Percentiles rank a stretch among this genome's conserved stretches.
Conservation (phyloP, 2,888 invertebrate species). For the Drosophila heteroneura region DNA sequence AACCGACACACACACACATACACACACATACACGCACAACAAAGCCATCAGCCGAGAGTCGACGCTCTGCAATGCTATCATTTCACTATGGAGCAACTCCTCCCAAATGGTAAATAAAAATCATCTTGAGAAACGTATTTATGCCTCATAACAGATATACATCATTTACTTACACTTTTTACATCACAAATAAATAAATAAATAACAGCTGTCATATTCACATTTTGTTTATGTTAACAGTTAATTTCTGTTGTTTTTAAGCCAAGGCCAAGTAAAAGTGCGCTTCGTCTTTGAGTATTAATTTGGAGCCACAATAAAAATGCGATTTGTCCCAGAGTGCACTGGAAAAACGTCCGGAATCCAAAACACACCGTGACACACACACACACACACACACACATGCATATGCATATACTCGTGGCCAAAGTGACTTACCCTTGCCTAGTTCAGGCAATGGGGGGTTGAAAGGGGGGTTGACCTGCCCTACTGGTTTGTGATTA, state of each 20-base stretch:
- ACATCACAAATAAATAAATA: not conserved
- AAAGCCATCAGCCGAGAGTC: slow-evolving; percentile 18
- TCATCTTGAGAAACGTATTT: not conserved
- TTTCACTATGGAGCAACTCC: slow-evolving; percentile 1
- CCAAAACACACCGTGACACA: slow-evolving; percentile 35
- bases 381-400: slow-evolving; percentile 3
- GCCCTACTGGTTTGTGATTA: slow-evolving; percentile 27
- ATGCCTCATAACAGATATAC: not conserved
- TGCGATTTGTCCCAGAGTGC: not conserved
- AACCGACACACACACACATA: slow-evolving; percentile 17
- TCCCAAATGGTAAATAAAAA: not conserved
- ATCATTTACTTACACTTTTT: not conserved
- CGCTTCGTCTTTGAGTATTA: not conserved
- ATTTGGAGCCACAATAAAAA: not conserved
- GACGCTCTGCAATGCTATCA: slow-evolving; percentile 45
- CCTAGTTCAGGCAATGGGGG: slow-evolving; percentile 3
- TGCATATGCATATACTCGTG: not conserved
- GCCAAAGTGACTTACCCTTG: slow-evolving; percentile 26
- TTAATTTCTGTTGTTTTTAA: not conserved
- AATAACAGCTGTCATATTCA: not conserved
- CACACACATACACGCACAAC: slow-evolving; percentile 9
- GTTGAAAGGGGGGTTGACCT: slow-evolving; percentile 37
- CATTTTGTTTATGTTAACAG: not conserved
- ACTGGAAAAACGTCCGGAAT: slow-evolving; percentile 12
- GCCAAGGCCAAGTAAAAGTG: not conserved